Evolutionary conservation across 1,140 invertebrate genomes (phyloP).

Genomic region (Papilio polyxenes): DNA sequence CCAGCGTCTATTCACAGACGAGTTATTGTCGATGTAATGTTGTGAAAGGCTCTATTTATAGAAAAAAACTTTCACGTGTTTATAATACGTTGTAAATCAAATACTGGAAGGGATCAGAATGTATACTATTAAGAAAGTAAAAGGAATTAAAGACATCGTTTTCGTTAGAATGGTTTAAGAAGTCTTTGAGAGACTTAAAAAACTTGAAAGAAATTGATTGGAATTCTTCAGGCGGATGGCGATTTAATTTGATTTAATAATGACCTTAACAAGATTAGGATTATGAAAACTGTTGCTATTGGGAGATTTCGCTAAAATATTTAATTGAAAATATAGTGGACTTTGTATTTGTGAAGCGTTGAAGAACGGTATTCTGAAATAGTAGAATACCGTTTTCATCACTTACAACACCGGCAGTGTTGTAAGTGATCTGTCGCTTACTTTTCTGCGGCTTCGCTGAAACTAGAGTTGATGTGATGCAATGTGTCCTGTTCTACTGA

Average conservation of each 20-base stretch:
- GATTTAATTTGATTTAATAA: background rate
- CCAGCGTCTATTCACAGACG: constrained; percentile 35
- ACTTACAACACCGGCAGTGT: too few relatives aligned
- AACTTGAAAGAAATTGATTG: constrained; percentile 16
- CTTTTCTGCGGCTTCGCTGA: constrained; percentile 34
- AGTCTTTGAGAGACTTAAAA: background rate
- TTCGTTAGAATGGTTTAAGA: background rate
- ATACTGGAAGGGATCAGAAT: constrained; percentile 12
- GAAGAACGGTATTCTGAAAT: background rate
- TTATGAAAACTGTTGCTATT: background rate
- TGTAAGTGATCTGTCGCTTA: background rate
- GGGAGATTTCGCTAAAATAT: background rate
- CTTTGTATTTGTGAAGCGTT: background rate
- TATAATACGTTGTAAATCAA: constrained; percentile 31
- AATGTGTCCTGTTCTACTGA: background rate
- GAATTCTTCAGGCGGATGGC: background rate
- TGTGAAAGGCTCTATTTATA: constrained; percentile 37
- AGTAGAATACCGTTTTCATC: background rate
- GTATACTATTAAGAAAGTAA: constrained; percentile 6
- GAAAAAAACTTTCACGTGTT: constrained; percentile 38
- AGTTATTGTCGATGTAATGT: constrained; percentile 38
- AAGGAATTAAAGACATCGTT: background rate
- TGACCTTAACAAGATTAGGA: background rate
- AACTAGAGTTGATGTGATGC: constrained; percentile 25
- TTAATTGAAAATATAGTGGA: background rate